Evolutionary conservation across 2,113 vertebrate species (phyloP), one percentile per base, ranked within the genome.

Genomic region (Hoplias malabaricus): DNA sequence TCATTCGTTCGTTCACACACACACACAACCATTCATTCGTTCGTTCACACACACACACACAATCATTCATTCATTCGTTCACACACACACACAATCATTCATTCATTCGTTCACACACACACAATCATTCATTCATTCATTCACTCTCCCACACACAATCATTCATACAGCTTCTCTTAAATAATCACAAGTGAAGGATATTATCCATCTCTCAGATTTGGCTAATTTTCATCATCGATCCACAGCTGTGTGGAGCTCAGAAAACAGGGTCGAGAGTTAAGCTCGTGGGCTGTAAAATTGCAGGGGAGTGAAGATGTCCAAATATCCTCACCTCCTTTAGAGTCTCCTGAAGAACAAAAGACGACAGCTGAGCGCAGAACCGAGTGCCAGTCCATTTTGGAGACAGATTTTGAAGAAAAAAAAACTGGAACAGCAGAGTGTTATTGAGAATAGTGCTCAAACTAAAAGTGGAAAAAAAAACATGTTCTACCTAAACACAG

Each of bases 191-290:
- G 40, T 23, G 33, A 43, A 0, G 2, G 34, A 69, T 34, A 12
- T 63, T 13, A 34, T 31, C 38, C 53, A 77, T 14, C 65, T 38
- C 72, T 77, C 75, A 77, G 75, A 77, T 77, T 77, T 77, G 75
- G 75, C 75, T 77, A 77, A 9, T 69, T 69, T 25, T 77, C 75
- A 77, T 77, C 75, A 77, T 2, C 48, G 65, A 59, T 40, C 36
- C 75, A 77, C 50, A 12, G n/a, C 34, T 38, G 21, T 9, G 21
- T 72, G 69, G 53, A 72, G 34, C 73, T 75, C 73, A 90, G 92
- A 78, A 46, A 34, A n/a, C n/a, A n/a, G 14, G 36, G 13, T 3
- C 0, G 7, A 69, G 33, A 34, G 40, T 12, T 63, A 11, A 63
- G 31, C 25, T 21, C 2, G 4, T 34, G 16, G 31, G 5, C 40